Percentiles rank a stretch among this genome's conserved stretches.
Conservation (phyloP, 1,140 invertebrate species). For the Scylla paramamosain region DNA sequence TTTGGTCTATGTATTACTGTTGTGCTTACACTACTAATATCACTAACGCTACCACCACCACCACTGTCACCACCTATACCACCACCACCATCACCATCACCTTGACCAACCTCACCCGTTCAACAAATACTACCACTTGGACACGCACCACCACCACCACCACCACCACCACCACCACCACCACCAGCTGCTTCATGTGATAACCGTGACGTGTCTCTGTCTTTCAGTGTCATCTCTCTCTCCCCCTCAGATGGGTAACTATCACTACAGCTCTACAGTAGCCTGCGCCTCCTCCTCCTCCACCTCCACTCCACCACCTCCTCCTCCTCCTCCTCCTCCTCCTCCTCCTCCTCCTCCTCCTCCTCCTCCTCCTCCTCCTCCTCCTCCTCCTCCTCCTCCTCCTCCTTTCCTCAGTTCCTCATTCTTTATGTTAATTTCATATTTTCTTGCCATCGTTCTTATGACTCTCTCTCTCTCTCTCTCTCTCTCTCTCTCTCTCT, state of each 20-base stretch:
- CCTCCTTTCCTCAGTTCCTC: not conserved
- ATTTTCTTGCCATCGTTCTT: not conserved
- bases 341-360: not conserved
- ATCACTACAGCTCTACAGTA: not conserved
- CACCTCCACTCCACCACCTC: not conserved
- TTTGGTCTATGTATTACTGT: not conserved
- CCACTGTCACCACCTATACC: not conserved
- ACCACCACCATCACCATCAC: not conserved
- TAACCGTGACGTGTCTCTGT: constrained; percentile 36
- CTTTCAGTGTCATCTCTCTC: constrained; percentile 61
- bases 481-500: too few relatives aligned
- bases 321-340: not conserved
- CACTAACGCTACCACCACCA: not conserved
- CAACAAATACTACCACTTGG: not conserved
- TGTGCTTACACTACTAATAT: not conserved
- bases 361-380: not conserved
- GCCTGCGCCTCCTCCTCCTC: not conserved
- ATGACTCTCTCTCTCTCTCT: too few relatives aligned
- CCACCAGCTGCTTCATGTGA: not conserved
- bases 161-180: not conserved
- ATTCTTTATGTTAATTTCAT: not conserved
- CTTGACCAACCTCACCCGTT: not conserved
- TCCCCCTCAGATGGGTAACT: constrained; percentile 60
- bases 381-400: not conserved
- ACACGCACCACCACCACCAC: not conserved